These are phyloP conservation scores for Lanistes nyassanus DNA, from an alignment of 1,140 invertebrate species.

Conservation along the genomic window DNA sequence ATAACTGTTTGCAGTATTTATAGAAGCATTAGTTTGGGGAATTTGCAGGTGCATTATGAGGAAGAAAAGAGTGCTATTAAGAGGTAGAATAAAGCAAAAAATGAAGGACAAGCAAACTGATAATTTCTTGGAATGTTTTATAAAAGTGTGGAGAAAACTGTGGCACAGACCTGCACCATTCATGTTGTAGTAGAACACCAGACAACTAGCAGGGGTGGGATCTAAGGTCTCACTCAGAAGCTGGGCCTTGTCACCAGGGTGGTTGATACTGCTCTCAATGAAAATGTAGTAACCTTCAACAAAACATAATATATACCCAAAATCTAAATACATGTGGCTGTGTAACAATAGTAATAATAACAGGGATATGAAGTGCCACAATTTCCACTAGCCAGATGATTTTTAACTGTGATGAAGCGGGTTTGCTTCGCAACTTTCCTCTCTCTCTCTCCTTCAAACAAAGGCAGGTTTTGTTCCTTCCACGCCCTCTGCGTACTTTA, in stretches of 20 bases:
- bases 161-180: slow-evolving; percentile 68
- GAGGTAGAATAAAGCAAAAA: not conserved
- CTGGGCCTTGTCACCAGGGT: slow-evolving; percentile 43
- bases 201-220: slow-evolving; percentile 38
- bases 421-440: too few species aligned
- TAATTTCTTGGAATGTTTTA: not conserved
- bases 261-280: slow-evolving; percentile 70
- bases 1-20: too few species aligned
- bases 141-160: too few species aligned
- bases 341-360: not conserved
- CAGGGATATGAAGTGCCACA: too few species aligned
- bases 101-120: not conserved
- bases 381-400: too few species aligned
- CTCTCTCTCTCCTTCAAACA: too few species aligned
- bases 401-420: too few species aligned
- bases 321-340: slow-evolving; percentile 1
- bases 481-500: too few species aligned
- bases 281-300: slow-evolving; percentile 76
- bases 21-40: too few species aligned
- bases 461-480: too few species aligned
- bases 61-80: not conserved
- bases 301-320: too few species aligned
- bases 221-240: slow-evolving; percentile 37
- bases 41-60: too few species aligned
- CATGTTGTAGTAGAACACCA: slow-evolving; percentile 79